Evolutionary conservation across 2,888 invertebrate genomes (phyloP), one percentile per base, ranked within the genome.

Genomic region (Syritta pipiens): DNA sequence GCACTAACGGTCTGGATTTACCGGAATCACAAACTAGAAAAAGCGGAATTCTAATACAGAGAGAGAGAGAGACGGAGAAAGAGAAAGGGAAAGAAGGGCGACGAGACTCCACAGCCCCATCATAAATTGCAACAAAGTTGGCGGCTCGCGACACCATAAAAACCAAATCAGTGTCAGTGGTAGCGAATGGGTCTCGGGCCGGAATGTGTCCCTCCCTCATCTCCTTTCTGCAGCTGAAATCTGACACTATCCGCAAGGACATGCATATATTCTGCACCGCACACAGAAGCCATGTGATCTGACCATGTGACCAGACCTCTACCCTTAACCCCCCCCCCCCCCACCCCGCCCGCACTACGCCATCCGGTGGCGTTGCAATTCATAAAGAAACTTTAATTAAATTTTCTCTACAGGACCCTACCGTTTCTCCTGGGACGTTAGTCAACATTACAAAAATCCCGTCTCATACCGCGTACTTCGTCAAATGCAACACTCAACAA

Each of bases 311-410:
- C 74, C 72, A 62, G 51, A 28, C 14, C 20, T 35, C n/a, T n/a
- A n/a, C n/a, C 40, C 59, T 12, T 9, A 40, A 32, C 26, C n/a
- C 26, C 28, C 20, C 19, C n/a, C 9, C 44, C 46, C 1, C 5
- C 44, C n/a, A 44, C 24, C 26, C 19, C n/a, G 1, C 32, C 72
- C 10, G 12, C 35, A 32, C 12, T 22, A 17, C n/a, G 17, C 14
- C 17, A 14, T 19, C n/a, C 35, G 5, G 9, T 32, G 7, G 20
- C 60, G 51, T n/a, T 62, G 67, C 67, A 79, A 79, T 74, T 74
- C 79, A 79, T 79, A 74, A 68, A 79, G 79, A 81, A 79, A 81
- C 81, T 84, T 84, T 83, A 84, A 84, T 83, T 84, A 83, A 83
- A 83, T 83, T 83, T 81, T 84, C 84, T 84, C 84, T 71, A 81